Conservation (phyloP, 2,888 invertebrate species). For the Tachina lurida region DNA sequence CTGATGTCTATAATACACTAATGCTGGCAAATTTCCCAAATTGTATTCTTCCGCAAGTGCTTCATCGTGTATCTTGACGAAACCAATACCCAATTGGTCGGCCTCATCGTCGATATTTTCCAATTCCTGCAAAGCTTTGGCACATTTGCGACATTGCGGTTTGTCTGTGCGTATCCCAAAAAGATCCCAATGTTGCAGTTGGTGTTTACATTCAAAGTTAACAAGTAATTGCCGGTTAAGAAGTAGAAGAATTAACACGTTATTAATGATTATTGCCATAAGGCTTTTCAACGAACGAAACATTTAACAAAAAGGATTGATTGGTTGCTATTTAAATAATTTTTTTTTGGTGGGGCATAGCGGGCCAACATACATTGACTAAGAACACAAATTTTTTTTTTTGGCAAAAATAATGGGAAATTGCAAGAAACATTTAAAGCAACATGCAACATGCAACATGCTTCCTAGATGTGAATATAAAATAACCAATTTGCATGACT, state of each 20-base stretch:
- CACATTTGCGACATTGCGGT: constrained; percentile 95
- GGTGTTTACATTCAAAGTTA: not conserved
- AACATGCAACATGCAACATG: constrained; percentile 40
- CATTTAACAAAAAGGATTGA: constrained; percentile 5
- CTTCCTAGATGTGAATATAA: too few species aligned
- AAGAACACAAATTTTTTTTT: too few species aligned
- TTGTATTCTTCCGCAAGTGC: constrained; percentile 96
- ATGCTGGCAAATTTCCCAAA: constrained; percentile 92
- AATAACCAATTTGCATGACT: too few species aligned
- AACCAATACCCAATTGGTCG: constrained; percentile 96
- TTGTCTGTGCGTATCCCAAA: constrained; percentile 87
- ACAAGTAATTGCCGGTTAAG: constrained; percentile 3
- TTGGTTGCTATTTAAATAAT: not conserved
- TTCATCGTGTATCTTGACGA: constrained; percentile 97
- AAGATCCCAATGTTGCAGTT: constrained; percentile 6
- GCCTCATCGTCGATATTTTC: constrained; percentile 98
- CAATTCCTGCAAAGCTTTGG: constrained; percentile 94
- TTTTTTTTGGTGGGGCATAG: not conserved
- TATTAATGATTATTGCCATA: constrained; percentile 12
- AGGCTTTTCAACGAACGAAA: not conserved
- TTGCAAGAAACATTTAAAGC: constrained; percentile 2
- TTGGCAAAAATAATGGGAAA: too few species aligned
- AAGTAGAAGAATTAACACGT: constrained; percentile 41
- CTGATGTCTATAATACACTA: constrained; percentile 96
- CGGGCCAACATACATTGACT: not conserved